A percentile compares a stretch with the other conserved stretches of the same genome.
Conservation (phyloP, 2,888 invertebrate genomes). For the Stenodera caucasica region DNA sequence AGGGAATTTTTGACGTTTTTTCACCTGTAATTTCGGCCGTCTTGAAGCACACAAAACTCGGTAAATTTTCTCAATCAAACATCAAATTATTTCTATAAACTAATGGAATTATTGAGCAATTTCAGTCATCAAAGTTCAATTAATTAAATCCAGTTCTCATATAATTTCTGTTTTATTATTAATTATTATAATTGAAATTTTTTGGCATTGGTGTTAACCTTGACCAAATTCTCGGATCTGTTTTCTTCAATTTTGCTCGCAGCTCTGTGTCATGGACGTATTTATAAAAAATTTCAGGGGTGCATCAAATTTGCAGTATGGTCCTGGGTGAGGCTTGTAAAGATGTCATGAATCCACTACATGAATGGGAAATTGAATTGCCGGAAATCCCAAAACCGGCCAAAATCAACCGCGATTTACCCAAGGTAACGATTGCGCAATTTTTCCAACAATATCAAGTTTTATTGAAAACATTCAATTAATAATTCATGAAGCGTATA, state of each 20-base stretch:
- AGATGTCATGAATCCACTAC: conserved; percentile 79
- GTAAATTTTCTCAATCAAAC: too few relatives aligned
- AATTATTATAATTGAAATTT: neutral
- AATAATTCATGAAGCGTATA: neutral
- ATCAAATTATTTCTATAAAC: too few relatives aligned
- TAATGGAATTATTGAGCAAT: neutral
- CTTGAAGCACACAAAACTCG: conserved; percentile 40
- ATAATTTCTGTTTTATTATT: too few relatives aligned
- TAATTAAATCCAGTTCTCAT: neutral
- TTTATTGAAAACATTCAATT: neutral
- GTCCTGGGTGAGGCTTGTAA: conserved; percentile 89
- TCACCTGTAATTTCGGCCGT: conserved; percentile 64
- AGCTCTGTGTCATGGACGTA: conserved; percentile 7
- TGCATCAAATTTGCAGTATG: conserved; percentile 89
- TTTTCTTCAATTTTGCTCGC: neutral
- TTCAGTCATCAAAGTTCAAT: neutral
- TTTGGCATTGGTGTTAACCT: neutral
- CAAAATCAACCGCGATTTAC: conserved; percentile 63
- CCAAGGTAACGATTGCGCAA: conserved; percentile 58
- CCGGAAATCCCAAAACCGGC: conserved; percentile 80
- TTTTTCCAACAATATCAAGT: too few relatives aligned
- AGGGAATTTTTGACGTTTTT: conserved; percentile 80
- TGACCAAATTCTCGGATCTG: conserved; percentile 11
- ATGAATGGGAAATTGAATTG: conserved; percentile 85
- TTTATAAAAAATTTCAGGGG: neutral